Evolutionary conservation across 2,113 vertebrate genomes (phyloP).

Genomic region (Drymodes brunneopygia): DNA sequence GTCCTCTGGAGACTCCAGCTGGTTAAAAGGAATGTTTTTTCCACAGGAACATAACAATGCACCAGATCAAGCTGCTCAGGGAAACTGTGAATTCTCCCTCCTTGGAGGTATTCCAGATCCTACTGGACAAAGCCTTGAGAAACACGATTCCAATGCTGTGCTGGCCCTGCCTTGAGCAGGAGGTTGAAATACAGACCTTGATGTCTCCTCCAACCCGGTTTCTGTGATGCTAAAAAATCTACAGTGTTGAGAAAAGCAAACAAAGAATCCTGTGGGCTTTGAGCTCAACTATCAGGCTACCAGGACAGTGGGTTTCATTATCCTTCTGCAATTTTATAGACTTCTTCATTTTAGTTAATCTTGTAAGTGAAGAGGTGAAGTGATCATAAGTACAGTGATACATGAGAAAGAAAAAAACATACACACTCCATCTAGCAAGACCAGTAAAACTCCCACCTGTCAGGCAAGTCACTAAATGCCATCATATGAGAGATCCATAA

Average conservation of each 20-base stretch:
- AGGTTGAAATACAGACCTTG: not conserved
- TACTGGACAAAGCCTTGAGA: not conserved
- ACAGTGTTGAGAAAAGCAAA: not conserved
- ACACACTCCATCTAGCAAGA: not conserved
- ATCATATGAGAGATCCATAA: not conserved
- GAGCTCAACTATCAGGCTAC: not conserved
- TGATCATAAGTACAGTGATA: not conserved
- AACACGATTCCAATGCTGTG: not conserved
- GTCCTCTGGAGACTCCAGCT: not conserved
- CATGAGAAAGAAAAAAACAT: not conserved
- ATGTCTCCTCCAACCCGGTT: not conserved
- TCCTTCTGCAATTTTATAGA: not conserved
- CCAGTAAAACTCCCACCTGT: not conserved
- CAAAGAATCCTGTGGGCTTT: not conserved
- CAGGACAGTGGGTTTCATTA: not conserved
- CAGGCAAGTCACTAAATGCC: not conserved
- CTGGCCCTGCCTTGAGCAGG: not conserved
- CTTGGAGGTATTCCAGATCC: not conserved
- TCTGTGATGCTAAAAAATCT: not conserved
- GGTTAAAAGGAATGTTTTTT: not conserved
- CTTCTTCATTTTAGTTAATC: not conserved
- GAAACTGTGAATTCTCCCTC: not conserved
- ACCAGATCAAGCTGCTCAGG: not conserved
- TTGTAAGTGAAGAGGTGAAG: not conserved
- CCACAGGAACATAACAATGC: not conserved